These are phyloP conservation scores for Campylomormyrus tamandua DNA, from an alignment of 2,113 vertebrate genomes.

Conservation along the genomic window DNA sequence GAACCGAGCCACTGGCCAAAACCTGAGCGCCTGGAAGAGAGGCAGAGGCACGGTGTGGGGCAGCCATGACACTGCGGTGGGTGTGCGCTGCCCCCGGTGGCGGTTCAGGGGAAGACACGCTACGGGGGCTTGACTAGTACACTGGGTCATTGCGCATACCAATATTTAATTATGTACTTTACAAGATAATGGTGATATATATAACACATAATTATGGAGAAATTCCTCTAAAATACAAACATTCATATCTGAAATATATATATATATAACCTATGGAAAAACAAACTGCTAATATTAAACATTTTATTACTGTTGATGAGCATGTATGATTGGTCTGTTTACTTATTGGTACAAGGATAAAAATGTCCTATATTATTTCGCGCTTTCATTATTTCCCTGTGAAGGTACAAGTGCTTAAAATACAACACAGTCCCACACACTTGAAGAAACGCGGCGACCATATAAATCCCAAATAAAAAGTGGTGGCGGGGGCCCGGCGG, in stretches of 20 bases:
- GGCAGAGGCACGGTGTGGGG: background rate
- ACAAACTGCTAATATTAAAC: background rate
- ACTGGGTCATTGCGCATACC: background rate
- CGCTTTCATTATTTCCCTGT: background rate
- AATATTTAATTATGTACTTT: background rate
- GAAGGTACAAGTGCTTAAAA: background rate
- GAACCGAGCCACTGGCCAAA: slow-evolving; percentile 81
- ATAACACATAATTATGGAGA: background rate
- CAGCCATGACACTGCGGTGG: background rate
- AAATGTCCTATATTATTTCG: background rate
- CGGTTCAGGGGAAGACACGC: background rate
- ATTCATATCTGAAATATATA: background rate
- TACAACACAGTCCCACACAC: background rate
- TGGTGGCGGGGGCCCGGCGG: background rate
- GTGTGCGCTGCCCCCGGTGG: slow-evolving; percentile 3
- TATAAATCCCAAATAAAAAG: background rate
- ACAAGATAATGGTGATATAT: background rate
- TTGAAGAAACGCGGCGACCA: background rate
- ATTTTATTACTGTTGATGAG: background rate
- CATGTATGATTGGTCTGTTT: background rate
- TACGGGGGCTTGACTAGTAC: background rate
- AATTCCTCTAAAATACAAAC: background rate
- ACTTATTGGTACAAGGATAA: background rate
- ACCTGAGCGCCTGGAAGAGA: slow-evolving; percentile 66
- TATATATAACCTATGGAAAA: background rate